Evolutionary conservation across 2,797 vertebrate species (phyloP), one percentile per base, ranked within the genome.

Genomic region (Pseudotriccus pelzelni): DNA sequence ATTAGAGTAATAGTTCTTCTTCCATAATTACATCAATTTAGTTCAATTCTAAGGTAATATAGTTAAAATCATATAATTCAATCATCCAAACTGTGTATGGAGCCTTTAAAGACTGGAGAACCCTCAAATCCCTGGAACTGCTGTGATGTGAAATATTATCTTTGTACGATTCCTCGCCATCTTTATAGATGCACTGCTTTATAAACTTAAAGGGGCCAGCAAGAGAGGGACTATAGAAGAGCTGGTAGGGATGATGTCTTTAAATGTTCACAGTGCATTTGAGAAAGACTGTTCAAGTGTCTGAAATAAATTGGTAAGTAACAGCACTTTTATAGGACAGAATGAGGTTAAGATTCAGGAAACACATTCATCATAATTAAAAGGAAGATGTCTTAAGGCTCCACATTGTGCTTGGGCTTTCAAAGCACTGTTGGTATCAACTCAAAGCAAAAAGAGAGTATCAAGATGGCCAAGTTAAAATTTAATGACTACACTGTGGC

Each of bases 201-300:
- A 52, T 56, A 56, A 69, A 92, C 55, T 44, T 68, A 37, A 70
- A 0, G 4, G 16, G 23, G 20, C 25, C 44, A 66, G 19, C 20
- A 63, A 63, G 34, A 60, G 2, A 34, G 4, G n/a, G 23, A 18
- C 34, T 62, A 14, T 12, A 72, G 69, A 43, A 74, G 30, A 78
- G 34, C 28, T 83, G 22, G 15, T 22, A 39, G 58, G 30, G 22
- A 32, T 24, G 7, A 21, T 47, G 14, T n/a, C 64, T 78, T 64
- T 69, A 75, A 43, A 80, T 0, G 0, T 53, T 74, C 46, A 34
- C 30, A 32, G n/a, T 3, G 1, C 32, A 32, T 36, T n/a, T 77
- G 56, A 74, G 27, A 55, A 77, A 84, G 46, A 63, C 39, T 10
- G 41, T 73, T 55, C 7, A 32, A 69, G 18, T 46, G 22, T 27